Evolutionary conservation across 2,797 vertebrate species (phyloP).

Genomic region (Hybognathus amarus): DNA sequence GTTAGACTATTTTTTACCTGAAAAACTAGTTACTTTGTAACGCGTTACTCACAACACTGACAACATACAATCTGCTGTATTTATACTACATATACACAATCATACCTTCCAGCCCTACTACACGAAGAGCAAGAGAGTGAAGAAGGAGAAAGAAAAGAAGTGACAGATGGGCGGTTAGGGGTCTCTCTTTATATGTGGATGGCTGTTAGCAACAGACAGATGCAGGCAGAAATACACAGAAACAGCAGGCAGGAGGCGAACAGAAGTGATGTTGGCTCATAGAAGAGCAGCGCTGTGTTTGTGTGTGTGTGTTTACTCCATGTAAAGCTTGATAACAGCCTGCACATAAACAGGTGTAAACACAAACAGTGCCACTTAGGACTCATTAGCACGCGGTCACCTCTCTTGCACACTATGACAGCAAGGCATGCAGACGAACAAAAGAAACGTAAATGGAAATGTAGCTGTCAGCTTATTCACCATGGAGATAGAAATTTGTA

Average conservation of each 20-base stretch:
- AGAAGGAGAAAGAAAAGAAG: slow-evolving; percentile 44
- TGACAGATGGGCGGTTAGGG: slow-evolving; percentile 40
- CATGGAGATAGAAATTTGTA: background rate
- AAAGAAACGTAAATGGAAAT: slow-evolving; percentile 18
- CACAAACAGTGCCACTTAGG: slow-evolving; percentile 52
- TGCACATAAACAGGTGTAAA: slow-evolving; percentile 52
- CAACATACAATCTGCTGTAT: background rate
- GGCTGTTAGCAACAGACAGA: slow-evolving; percentile 43
- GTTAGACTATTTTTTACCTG: no score
- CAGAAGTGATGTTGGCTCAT: slow-evolving; percentile 62
- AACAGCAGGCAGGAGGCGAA: slow-evolving; percentile 55
- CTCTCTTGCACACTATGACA: slow-evolving; percentile 67
- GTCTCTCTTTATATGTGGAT: slow-evolving; percentile 34
- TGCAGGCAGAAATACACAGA: slow-evolving; percentile 40
- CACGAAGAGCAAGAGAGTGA: slow-evolving; percentile 44
- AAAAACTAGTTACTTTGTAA: no score
- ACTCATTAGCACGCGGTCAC: slow-evolving; percentile 61
- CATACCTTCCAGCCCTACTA: slow-evolving; percentile 61
- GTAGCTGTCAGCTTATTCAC: slow-evolving; percentile 21
- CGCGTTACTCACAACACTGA: no score
- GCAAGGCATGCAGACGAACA: slow-evolving; percentile 63
- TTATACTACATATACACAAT: background rate
- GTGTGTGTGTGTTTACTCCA: slow-evolving; percentile 51
- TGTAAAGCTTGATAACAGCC: slow-evolving; percentile 65
- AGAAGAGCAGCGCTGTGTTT: slow-evolving; percentile 37